Evolutionary conservation across 2,888 invertebrate species (phyloP).

Genomic region (Thymelicus sylvestris): DNA sequence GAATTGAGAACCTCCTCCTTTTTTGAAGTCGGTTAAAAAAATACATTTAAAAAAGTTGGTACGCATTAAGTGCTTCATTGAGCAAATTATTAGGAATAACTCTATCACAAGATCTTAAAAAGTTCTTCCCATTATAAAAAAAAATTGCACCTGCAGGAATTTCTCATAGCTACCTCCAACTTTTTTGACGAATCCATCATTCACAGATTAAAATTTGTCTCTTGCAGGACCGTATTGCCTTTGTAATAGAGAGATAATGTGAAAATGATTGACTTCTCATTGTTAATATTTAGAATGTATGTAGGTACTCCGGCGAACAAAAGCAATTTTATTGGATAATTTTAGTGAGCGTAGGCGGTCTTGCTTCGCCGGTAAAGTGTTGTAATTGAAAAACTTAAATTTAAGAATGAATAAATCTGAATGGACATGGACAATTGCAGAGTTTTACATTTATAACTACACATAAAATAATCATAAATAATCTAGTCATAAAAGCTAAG

Average conservation of each 20-base stretch:
- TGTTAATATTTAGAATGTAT: constrained; percentile 55
- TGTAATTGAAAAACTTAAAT: constrained; percentile 41
- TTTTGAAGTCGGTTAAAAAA: no score
- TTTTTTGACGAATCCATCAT: constrained; percentile 69
- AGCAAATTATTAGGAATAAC: no score
- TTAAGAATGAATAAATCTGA: background rate
- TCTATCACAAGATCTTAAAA: no score
- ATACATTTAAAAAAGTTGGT: no score
- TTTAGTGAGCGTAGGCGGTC: constrained; percentile 61
- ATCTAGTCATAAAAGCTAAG: no score
- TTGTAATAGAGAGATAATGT: constrained; percentile 51
- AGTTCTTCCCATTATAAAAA: constrained; percentile 29
- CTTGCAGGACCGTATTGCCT: constrained; percentile 46
- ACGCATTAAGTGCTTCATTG: no score
- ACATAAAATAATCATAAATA: no score
- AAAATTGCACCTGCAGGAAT: constrained; percentile 48
- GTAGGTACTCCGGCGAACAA: constrained; percentile 57
- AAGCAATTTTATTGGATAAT: constrained; percentile 73
- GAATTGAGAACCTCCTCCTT: no score
- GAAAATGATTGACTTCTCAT: constrained; percentile 69
- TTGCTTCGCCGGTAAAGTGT: constrained; percentile 38
- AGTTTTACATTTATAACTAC: no score
- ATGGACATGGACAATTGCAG: no score
- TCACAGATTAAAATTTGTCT: constrained; percentile 69
- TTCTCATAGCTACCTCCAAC: constrained; percentile 31